A percentile compares a stretch with the other conserved stretches of the same genome.
Evolutionary conservation across 2,113 vertebrate species (phyloP).

Genomic region (Camelus bactrianus): DNA sequence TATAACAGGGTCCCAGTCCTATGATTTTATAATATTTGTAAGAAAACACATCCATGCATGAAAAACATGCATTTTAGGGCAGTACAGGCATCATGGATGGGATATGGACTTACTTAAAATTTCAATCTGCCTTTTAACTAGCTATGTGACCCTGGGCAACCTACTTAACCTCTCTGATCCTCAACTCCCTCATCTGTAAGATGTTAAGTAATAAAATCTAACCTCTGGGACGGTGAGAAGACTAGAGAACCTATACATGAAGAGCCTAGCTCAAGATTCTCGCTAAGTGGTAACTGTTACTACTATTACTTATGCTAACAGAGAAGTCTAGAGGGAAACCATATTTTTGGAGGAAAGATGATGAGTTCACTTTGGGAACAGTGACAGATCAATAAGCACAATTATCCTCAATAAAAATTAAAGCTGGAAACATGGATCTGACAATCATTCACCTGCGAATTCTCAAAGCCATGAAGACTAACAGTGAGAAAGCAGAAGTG

Average conservation of each 20-base stretch:
- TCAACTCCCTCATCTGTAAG: not conserved
- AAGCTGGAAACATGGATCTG: constrained; percentile 1
- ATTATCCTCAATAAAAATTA: not conserved
- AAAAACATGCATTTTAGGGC: not conserved
- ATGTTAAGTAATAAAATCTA: not conserved
- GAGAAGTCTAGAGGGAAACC: not conserved
- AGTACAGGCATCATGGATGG: not conserved
- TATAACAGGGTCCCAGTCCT: not conserved
- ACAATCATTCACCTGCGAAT: not conserved
- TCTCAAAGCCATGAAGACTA: not conserved
- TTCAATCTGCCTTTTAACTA: not conserved
- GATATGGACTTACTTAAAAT: not conserved
- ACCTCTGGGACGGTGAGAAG: not conserved
- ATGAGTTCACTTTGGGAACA: not conserved
- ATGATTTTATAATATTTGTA: not conserved
- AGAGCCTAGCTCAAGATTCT: not conserved
- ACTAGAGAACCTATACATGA: not conserved
- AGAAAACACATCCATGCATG: not conserved
- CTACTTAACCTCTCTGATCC: not conserved
- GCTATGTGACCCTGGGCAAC: not conserved
- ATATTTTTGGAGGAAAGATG: not conserved
- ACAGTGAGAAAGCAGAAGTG: not conserved
- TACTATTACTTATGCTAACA: not conserved
- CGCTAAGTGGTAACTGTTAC: not conserved
- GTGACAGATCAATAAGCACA: not conserved